Evolutionary conservation across 1,140 invertebrate species (phyloP).

Genomic region (Oreohelix idahoensis): DNA sequence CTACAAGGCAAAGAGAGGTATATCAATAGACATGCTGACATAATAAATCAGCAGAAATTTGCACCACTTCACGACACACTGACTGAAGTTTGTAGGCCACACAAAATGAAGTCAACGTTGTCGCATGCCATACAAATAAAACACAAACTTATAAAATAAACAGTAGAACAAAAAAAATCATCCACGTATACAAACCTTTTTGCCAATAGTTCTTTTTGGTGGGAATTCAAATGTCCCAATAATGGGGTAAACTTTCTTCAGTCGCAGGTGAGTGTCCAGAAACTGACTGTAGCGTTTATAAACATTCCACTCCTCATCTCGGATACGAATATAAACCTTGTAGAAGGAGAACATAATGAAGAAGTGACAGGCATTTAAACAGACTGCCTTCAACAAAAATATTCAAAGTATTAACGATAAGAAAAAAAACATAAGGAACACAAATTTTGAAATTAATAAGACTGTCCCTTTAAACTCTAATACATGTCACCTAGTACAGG

Average conservation of each 20-base stretch:
- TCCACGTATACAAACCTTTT: conserved; percentile 87
- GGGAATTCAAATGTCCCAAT: conserved; percentile 89
- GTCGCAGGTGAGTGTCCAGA: conserved; percentile 83
- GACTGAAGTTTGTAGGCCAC: too few relatives aligned
- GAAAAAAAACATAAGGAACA: neutral
- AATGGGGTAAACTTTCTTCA: conserved; percentile 86
- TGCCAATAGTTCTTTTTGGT: conserved; percentile 91
- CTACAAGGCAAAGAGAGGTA: too few relatives aligned
- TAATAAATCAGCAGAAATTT: too few relatives aligned
- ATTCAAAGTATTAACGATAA: neutral
- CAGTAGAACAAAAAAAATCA: neutral
- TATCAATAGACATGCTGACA: too few relatives aligned
- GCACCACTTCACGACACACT: too few relatives aligned
- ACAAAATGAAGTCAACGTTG: too few relatives aligned
- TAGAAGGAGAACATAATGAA: too few relatives aligned
- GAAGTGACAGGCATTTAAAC: too few relatives aligned
- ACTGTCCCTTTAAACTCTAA: neutral
- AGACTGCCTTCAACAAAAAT: neutral
- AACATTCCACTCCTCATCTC: conserved; percentile 93
- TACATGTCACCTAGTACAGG: too few relatives aligned
- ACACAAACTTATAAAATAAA: too few relatives aligned
- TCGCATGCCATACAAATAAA: too few relatives aligned
- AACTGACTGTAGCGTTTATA: conserved; percentile 93
- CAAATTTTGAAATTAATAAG: neutral
- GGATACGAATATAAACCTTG: conserved; percentile 86